phyloP scores from a whole-genome alignment of 2,888 invertebrate genomes.

The Ormia ochracea region DNA sequence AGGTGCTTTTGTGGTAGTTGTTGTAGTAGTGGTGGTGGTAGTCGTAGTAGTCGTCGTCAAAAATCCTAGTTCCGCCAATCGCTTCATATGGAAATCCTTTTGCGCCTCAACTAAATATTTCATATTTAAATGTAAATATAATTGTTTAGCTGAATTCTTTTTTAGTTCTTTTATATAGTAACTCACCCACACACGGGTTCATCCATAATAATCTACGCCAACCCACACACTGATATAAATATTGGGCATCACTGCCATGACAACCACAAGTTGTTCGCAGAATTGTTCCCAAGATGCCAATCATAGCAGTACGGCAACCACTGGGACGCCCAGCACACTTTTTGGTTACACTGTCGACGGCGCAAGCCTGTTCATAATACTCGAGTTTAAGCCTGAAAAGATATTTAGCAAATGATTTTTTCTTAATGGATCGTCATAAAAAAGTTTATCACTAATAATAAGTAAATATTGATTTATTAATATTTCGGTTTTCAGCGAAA shows the following conservation, averaged over 20 bases:
- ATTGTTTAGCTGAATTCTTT: not conserved
- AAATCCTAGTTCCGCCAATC: conserved; percentile 78
- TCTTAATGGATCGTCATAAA: not conserved
- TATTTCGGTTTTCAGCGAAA: too few relatives aligned
- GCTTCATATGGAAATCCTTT: conserved; percentile 88
- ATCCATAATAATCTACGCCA: conserved; percentile 94
- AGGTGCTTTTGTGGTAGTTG: conserved; percentile 68
- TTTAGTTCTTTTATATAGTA: not conserved
- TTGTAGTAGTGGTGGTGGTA: conserved; percentile 78
- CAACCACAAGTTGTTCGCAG: conserved; percentile 92
- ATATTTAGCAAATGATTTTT: too few relatives aligned
- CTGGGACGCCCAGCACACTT: conserved; percentile 91
- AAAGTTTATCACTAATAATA: not conserved
- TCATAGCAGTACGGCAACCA: conserved; percentile 90
- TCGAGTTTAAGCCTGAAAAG: conserved; percentile 86
- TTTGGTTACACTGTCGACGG: conserved; percentile 91
- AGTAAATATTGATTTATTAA: too few relatives aligned
- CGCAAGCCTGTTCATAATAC: conserved; percentile 93
- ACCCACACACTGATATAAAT: conserved; percentile 91
- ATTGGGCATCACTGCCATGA: conserved; percentile 89
- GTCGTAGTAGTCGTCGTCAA: conserved; percentile 77
- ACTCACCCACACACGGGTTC: conserved; percentile 94
- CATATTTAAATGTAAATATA: not conserved
- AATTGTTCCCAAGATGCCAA: conserved; percentile 93
- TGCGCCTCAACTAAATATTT: conserved; percentile 87